These are phyloP conservation scores for Steinernema scapterisci DNA, from an alignment of 2,888 invertebrate species.

Conservation along the genomic window DNA sequence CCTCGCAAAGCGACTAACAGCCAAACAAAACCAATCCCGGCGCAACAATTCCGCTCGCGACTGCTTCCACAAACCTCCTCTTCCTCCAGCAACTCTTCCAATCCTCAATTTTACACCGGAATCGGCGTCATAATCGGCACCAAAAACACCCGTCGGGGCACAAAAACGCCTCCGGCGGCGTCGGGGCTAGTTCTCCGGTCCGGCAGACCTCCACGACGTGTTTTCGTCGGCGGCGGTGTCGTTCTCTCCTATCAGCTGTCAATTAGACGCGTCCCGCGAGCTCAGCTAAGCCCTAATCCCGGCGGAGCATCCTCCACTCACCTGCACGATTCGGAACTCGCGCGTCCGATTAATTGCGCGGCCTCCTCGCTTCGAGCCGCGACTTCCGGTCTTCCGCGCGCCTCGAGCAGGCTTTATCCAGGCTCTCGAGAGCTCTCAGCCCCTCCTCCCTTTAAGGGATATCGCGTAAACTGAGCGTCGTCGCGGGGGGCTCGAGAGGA, in stretches of 20 bases:
- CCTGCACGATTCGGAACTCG: background rate
- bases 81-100: background rate
- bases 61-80: too few relatives aligned
- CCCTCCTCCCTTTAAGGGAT: constrained; percentile 4
- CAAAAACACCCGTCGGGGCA: background rate
- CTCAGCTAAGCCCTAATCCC: background rate
- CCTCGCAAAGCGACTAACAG: too few relatives aligned
- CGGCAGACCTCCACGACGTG: constrained; percentile 4
- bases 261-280: background rate
- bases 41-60: background rate
- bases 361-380: background rate
- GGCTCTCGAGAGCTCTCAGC: background rate
- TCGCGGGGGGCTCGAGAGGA: constrained; percentile 21
- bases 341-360: background rate
- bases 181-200: background rate
- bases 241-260: background rate
- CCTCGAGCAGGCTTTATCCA: constrained; percentile 1
- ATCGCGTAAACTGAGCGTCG: constrained; percentile 18
- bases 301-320: background rate
- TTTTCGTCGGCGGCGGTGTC: background rate
- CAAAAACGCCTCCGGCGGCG: constrained; percentile 10
- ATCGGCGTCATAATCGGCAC: background rate
- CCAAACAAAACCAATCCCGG: background rate
- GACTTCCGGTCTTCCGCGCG: background rate
- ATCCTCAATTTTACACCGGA: background rate